A percentile compares a stretch with the other conserved stretches of the same genome.
Evolutionary conservation across 92 coral and sea anemone genomes (phyloP).

Genomic region (Umimayanthus chanpuru): DNA sequence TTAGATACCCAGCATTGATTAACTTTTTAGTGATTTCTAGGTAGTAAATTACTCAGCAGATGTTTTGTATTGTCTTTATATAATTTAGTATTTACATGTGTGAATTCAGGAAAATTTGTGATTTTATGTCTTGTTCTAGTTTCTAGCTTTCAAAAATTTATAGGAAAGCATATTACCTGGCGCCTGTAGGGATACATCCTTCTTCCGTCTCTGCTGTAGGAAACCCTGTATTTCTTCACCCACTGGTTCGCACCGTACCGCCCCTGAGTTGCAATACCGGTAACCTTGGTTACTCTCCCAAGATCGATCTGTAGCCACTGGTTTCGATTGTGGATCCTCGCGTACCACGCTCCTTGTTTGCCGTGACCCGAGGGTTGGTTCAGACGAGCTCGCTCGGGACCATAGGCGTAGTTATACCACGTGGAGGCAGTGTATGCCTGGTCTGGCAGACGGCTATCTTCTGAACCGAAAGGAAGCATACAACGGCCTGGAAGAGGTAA

Average conservation of each 20-base stretch:
- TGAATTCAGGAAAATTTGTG: too few relatives aligned
- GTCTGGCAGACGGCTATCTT: conserved; percentile 38
- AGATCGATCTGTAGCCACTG: conserved; percentile 78
- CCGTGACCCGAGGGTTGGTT: conserved; percentile 65
- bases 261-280: conserved; percentile 87
- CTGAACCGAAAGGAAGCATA: conserved; percentile 61
- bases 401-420: conserved; percentile 61
- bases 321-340: conserved; percentile 47
- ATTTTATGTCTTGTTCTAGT: too few relatives aligned
- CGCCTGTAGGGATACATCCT: conserved; percentile 19
- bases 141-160: too few relatives aligned
- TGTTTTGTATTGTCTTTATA: too few relatives aligned
- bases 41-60: too few relatives aligned
- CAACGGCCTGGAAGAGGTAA: conserved; percentile 58
- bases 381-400: conserved; percentile 82
- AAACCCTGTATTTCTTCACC: conserved; percentile 54
- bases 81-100: too few relatives aligned
- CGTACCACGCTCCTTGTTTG: conserved; percentile 78
- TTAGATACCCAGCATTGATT: too few relatives aligned
- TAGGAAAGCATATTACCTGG: not conserved
- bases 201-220: conserved; percentile 40
- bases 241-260: conserved; percentile 67
- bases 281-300: conserved; percentile 68
- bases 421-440: conserved; percentile 61
- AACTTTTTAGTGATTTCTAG: too few relatives aligned